Evolutionary conservation across 2,797 vertebrate species (phyloP).

Genomic region (Hippoglossus hippoglossus): DNA sequence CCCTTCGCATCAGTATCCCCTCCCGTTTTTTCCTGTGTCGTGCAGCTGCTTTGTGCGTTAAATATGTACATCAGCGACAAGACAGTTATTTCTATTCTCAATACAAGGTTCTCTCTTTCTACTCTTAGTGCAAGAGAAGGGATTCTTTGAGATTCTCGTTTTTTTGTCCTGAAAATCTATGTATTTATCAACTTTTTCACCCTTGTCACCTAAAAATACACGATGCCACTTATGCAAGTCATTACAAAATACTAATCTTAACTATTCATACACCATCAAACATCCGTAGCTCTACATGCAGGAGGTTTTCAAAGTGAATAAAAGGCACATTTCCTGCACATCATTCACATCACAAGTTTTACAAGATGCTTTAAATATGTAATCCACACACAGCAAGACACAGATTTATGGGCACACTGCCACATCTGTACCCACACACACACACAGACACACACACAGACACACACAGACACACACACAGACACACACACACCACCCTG

Average conservation of each 20-base stretch:
- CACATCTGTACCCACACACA: not conserved
- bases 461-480: slow-evolving; percentile 8
- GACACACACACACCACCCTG: slow-evolving; percentile 5
- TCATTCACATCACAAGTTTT: no score
- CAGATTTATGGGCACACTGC: not conserved
- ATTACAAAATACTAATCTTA: no score
- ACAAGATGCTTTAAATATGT: slow-evolving; percentile 11
- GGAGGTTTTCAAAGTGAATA: not conserved
- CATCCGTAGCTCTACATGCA: not conserved
- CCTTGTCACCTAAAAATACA: no score
- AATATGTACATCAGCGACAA: not conserved
- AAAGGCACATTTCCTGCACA: not conserved
- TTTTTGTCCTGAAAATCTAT: no score
- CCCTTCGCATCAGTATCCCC: not conserved
- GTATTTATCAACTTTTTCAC: no score
- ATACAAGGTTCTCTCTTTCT: no score
- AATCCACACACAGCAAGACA: slow-evolving; percentile 24
- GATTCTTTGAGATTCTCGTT: no score
- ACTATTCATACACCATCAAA: not conserved
- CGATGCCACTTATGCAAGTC: no score
- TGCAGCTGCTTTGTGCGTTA: not conserved
- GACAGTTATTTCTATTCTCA: no score
- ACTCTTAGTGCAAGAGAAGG: no score
- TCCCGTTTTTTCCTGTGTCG: not conserved
- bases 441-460: slow-evolving; percentile 10